Evolutionary conservation across 2,113 vertebrate species (phyloP).

Genomic region (Sinocyclocheilus maitianheensis): DNA sequence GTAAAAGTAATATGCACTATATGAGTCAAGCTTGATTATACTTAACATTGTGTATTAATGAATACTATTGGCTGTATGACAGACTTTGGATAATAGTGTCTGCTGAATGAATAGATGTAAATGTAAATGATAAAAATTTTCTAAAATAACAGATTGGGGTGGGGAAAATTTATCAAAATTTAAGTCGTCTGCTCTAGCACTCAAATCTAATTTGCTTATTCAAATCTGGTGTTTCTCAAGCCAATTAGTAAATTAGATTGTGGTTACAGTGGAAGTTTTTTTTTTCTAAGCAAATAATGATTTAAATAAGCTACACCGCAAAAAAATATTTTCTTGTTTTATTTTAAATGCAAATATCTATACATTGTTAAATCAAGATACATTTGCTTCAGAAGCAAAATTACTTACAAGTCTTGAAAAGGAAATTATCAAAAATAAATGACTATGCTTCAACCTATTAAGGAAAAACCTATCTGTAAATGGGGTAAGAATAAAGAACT

Average conservation of each 20-base stretch:
- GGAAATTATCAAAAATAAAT: not conserved
- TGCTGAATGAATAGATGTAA: not conserved
- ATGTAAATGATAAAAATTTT: no score
- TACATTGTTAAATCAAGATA: no score
- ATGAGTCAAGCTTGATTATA: no score
- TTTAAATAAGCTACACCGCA: not conserved
- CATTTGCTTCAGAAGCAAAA: no score
- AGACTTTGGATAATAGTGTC: not conserved
- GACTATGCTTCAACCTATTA: no score
- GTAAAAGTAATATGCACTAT: not conserved
- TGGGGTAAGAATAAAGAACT: not conserved
- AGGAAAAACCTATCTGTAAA: not conserved
- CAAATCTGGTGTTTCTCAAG: not conserved
- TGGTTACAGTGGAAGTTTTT: not conserved
- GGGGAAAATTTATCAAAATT: not conserved
- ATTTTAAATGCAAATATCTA: no score
- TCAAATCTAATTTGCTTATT: not conserved
- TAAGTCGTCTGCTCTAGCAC: not conserved
- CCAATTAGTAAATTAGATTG: not conserved
- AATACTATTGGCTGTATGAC: no score
- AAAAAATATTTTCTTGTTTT: no score
- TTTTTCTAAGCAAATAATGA: not conserved
- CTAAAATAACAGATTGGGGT: not conserved
- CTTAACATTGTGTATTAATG: no score
- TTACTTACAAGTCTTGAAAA: no score